Evolutionary conservation across 2,797 vertebrate genomes (phyloP).

Genomic region (Muraenolepis orangiensis): DNA sequence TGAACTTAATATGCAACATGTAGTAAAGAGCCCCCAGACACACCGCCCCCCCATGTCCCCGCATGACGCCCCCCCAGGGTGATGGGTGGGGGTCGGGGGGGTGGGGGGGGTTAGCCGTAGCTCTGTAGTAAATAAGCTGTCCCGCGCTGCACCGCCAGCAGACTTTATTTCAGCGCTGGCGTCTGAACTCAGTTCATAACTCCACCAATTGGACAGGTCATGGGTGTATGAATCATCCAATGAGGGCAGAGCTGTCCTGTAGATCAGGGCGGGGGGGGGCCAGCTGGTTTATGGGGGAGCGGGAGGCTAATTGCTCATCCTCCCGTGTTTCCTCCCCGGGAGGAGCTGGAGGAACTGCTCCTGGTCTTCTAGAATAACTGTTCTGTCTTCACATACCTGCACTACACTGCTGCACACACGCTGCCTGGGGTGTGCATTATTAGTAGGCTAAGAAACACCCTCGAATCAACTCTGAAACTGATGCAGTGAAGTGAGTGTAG

Average conservation of each 20-base stretch:
- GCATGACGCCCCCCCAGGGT: background rate
- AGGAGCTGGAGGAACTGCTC: background rate
- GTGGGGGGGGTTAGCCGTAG: background rate
- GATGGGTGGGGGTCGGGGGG: background rate
- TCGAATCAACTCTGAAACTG: background rate
- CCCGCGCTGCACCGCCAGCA: background rate
- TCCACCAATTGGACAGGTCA: slow-evolving; percentile 5
- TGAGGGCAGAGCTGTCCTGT: slow-evolving; percentile 2
- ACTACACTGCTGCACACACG: background rate
- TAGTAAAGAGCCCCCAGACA: background rate
- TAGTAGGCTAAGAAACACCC: background rate
- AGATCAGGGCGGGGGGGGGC: background rate
- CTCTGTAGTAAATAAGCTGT: slow-evolving; percentile 6
- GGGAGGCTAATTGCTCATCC: slow-evolving; percentile 4
- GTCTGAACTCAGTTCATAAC: background rate
- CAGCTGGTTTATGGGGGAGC: background rate
- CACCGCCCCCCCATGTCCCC: background rate
- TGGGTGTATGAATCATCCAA: slow-evolving; percentile 11
- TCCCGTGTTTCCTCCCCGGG: background rate
- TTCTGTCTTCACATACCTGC: background rate
- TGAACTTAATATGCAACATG: too few species aligned
- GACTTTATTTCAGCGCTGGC: background rate
- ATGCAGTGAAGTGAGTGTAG: background rate
- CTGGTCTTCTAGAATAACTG: background rate
- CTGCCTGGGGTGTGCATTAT: background rate